Evolutionary conservation across 2,888 invertebrate species (phyloP).

Genomic region (Exocentrus adspersus): DNA sequence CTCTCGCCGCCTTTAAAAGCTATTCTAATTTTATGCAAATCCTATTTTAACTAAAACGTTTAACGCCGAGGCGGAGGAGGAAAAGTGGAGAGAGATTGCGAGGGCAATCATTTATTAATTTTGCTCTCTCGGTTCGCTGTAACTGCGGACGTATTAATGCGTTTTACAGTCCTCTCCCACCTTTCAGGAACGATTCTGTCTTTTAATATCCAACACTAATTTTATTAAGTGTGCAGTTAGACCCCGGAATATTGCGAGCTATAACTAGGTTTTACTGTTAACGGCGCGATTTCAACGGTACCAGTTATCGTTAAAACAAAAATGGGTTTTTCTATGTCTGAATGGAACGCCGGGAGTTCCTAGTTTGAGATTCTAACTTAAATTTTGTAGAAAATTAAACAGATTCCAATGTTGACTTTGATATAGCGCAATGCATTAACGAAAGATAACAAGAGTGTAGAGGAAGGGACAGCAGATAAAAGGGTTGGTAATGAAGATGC

Average conservation of each 20-base stretch:
- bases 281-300: neutral
- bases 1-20: conserved; percentile 23
- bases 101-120: conserved; percentile 25
- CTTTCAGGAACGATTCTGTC: neutral
- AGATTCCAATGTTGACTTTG: neutral
- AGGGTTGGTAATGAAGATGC: conserved; percentile 28
- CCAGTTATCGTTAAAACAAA: too few species aligned
- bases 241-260: neutral
- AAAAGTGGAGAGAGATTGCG: conserved; percentile 18
- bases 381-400: too few species aligned
- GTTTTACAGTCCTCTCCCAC: neutral
- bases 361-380: too few species aligned
- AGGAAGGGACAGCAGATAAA: conserved; percentile 26
- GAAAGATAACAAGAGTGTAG: conserved; percentile 13
- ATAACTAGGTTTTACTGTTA: neutral
- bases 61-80: conserved; percentile 17
- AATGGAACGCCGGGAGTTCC: too few species aligned
- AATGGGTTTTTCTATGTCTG: neutral
- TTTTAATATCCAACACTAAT: neutral
- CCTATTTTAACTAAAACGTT: conserved; percentile 33
- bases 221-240: neutral
- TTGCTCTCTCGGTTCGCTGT: neutral
- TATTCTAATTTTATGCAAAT: conserved; percentile 37
- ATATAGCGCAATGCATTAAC: neutral
- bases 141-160: conserved; percentile 10